phyloP scores from a whole-genome alignment of 2,888 invertebrate genomes.

The Drosophila subsilvestris region DNA sequence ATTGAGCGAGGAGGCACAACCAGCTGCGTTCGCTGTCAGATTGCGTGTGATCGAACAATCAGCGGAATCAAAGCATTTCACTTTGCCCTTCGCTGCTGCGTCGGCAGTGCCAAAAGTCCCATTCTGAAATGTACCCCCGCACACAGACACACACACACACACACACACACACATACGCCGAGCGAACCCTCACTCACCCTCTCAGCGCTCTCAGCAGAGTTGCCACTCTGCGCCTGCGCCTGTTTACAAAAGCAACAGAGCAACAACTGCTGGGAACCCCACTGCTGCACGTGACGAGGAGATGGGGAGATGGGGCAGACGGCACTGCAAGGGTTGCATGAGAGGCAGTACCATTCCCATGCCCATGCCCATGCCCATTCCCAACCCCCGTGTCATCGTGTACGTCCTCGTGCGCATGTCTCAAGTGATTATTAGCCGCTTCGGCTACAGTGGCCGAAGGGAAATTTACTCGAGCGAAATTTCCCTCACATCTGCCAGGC shows the following conservation, averaged over 20 bases:
- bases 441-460: constrained; percentile 34
- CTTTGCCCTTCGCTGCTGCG: constrained; percentile 53
- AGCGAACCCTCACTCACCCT: constrained; percentile 12
- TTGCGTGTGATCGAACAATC: constrained; percentile 83
- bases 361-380: constrained; percentile 45
- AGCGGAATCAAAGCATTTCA: constrained; percentile 81
- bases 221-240: constrained; percentile 69
- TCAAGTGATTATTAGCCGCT: constrained; percentile 78
- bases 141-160: constrained; percentile 17
- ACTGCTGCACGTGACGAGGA: constrained; percentile 52
- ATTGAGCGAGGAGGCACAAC: constrained; percentile 70
- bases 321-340: constrained; percentile 62
- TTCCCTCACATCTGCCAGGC: constrained; percentile 61
- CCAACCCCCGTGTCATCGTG: constrained; percentile 27
- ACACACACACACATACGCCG: constrained; percentile 12
- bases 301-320: constrained; percentile 12
- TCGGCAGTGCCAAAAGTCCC: constrained; percentile 58
- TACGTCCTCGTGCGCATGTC: constrained; percentile 72
- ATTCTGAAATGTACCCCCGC: constrained; percentile 66
- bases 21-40: constrained; percentile 82
- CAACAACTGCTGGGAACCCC: constrained; percentile 37
- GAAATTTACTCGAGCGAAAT: constrained; percentile 78
- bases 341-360: constrained; percentile 18
- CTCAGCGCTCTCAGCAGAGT: constrained; percentile 9
- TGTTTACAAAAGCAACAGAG: constrained; percentile 77